Evolutionary conservation across 2,113 vertebrate genomes (phyloP), one percentile per base, ranked within the genome.

Genomic region (Eidolon helvum): DNA sequence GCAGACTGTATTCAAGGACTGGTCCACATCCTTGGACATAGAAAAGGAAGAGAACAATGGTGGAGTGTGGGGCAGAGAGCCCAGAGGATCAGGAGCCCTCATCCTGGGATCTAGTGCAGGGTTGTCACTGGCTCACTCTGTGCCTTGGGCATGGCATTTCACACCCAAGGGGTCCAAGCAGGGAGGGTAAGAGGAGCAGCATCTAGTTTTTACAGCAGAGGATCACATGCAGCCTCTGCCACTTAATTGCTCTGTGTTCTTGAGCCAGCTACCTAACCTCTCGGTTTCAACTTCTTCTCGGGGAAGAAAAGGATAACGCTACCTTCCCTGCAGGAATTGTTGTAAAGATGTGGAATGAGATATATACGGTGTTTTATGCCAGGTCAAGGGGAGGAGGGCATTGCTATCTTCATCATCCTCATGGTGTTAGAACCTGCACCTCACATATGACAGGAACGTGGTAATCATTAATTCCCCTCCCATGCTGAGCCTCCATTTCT

Each of bases 1-100:
- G 86, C 55, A 95, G 92, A 93, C 40, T 4, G 0, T 65, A 45
- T 90, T 48, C 96, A 84, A 94, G 82, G 90, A n/a, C 89, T 21
- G 38, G 16, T 38, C 63, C 26, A 35, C 38, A 50, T 33, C 50
- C 33, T 43, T 43, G 33, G 40, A 9, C 4, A 11, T 1, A 24
- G n/a, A 11, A 11, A 33, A 35, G 28, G 7, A 72, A 84, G 12
- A 80, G 63, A 50, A 35, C 5, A 30, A 28, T 43, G 33, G 30
- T 4, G 24, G 4, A 33, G 43, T 2, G 0, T 18, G 24, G n/a
- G 24, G 77, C 28, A 35, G 38, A 59, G 48, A 55, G 26, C 75
- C 22, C 48, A 40, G 43, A 48, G 14, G 7, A 2, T 3, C 19
- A 7, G 7, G 38, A 53, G 35, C 12, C 22, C 5, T 11, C 12